phyloP scores from a whole-genome alignment of 2,888 invertebrate species.

The Diarsia rubi region DNA sequence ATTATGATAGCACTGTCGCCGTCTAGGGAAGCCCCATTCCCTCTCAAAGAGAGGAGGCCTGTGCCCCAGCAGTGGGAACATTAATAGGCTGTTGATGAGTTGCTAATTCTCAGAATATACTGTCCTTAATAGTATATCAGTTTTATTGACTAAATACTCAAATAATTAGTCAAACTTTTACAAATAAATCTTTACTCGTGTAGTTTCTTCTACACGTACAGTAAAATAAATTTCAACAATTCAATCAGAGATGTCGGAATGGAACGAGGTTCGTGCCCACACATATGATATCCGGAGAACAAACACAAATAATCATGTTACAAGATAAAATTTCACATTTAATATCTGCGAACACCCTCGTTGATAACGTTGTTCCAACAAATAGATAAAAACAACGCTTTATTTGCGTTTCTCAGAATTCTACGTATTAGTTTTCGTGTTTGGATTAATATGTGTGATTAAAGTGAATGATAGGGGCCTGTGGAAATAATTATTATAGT shows the following conservation, averaged over 20 bases:
- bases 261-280: conserved; percentile 26
- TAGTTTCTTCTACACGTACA: not conserved
- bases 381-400: conserved; percentile 36
- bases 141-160: not conserved
- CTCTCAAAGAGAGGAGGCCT: no score
- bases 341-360: conserved; percentile 43
- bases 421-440: conserved; percentile 24
- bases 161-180: not conserved
- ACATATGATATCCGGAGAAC: conserved; percentile 40
- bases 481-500: not conserved
- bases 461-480: conserved; percentile 8
- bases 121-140: not conserved
- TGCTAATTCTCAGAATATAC: not conserved
- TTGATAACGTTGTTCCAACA: conserved; percentile 52
- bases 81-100: no score
- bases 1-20: no score
- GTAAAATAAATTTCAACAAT: conserved; percentile 18
- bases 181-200: not conserved
- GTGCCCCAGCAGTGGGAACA: no score
- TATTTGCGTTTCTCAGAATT: conserved; percentile 46
- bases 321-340: conserved; percentile 58
- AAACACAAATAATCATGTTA: conserved; percentile 53
- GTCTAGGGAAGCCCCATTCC: no score
- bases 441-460: conserved; percentile 30
- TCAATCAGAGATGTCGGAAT: conserved; percentile 19